Base-by-base conservation (phyloP, 2,888 invertebrate genomes). In the Tethea ocularis region DNA sequence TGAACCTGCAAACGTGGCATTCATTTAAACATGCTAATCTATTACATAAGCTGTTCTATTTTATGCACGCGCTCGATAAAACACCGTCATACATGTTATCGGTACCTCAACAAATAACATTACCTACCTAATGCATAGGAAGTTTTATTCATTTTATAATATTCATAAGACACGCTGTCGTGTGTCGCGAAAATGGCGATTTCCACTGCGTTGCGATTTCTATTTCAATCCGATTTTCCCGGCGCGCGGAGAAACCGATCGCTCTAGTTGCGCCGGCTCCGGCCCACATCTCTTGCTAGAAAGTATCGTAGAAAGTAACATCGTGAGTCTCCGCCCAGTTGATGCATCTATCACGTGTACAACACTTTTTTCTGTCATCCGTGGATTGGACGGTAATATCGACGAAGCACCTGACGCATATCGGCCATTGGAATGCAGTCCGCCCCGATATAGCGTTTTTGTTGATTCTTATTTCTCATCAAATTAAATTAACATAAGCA, bases 251-350 rank as follows among this genome's bases (percentile, higher is more conserved):
- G 92, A 93, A 91, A 93, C 90, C 89, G 88, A 91, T 89, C 89
- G 92, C 90, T 91, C 93, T 79, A 91, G 89, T 93, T 91, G 89
- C 87, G 86, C 82, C 78, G 82, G 77, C 86, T 77, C 75, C 88
- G 91, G 87, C 91, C 91, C 90, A 92, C 90, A 92, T 92, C 91
- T 91, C 89, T 89, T 84, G 87, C 91, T 92, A 92, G 93, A 93
- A 93, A 93, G 93, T 92, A 88, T 90, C 79, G 85, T 93, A 91
- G 93, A 93, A 93, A 93, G 93, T 93, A 93, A 93, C 87, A 91
- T 88, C 87, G 87, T 78, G 79, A 83, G 79, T 77, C 82, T 81
- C 81, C 85, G 84, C 79, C 80, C 85, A 79, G 82, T 75, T 80
- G 84, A 86, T 87, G 86, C 87, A 84, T 85, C 83, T 83, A 89